phyloP scores from a whole-genome alignment of 2,113 vertebrate species.

The Anoura caudifer region DNA sequence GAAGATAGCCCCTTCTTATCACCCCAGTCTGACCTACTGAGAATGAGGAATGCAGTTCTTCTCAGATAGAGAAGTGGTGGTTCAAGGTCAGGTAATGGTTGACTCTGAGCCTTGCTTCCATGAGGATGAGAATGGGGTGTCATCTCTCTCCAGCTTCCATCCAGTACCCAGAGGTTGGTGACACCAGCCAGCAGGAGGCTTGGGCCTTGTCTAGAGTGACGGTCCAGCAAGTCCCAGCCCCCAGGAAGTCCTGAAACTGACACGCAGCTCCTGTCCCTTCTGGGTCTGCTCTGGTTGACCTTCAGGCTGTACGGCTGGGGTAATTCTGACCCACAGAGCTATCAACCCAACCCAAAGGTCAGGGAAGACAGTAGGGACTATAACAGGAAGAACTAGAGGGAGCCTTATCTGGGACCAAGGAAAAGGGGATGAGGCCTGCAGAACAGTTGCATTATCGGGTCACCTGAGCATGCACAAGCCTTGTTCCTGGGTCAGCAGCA shows the following conservation, averaged over 20 bases:
- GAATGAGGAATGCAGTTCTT: background rate
- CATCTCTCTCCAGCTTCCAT: background rate
- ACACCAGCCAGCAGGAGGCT: background rate
- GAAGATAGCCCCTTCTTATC: background rate
- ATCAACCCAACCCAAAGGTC: background rate
- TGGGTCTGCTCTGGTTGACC: background rate
- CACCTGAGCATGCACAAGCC: constrained; percentile 83
- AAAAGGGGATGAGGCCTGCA: constrained; percentile 88
- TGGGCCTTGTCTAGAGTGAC: background rate
- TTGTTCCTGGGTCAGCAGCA: constrained; percentile 85
- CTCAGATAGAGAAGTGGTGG: background rate
- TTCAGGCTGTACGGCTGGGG: background rate
- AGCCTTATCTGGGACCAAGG: constrained; percentile 87
- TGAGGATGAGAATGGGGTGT: background rate
- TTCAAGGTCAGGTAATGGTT: background rate
- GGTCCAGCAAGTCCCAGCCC: background rate
- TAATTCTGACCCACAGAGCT: background rate
- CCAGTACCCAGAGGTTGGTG: background rate
- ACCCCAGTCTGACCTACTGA: background rate
- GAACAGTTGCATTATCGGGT: constrained; percentile 88
- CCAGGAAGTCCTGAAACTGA: background rate
- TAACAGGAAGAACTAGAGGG: too few species aligned
- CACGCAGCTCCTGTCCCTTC: background rate
- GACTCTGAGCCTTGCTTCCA: background rate
- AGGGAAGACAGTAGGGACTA: background rate